A percentile compares a stretch with the other conserved stretches of the same genome.
Conservation (phyloP, 2,888 invertebrate genomes). For the Tenthredo distinguenda region DNA sequence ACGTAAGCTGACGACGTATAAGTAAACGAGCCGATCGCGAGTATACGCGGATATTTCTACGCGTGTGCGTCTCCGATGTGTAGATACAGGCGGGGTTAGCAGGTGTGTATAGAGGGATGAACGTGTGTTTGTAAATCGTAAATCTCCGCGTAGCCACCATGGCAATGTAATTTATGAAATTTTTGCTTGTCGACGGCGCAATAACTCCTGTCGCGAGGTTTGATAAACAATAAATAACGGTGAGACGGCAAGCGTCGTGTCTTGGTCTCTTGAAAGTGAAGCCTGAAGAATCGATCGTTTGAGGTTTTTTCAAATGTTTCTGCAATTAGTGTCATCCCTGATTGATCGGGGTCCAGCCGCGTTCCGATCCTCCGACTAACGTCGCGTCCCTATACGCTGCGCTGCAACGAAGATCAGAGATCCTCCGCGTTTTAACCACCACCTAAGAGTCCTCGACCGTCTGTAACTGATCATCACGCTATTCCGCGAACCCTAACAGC, state of each 20-base stretch:
- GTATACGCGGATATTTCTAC: not conserved
- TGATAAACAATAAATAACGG: constrained; percentile 52
- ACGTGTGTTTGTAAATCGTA: constrained; percentile 40
- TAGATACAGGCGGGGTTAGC: not conserved
- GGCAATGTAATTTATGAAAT: constrained; percentile 50
- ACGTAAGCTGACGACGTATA: constrained; percentile 22
- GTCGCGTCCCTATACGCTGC: not conserved
- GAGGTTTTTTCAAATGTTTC: constrained; percentile 69
- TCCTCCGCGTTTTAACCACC: constrained; percentile 11
- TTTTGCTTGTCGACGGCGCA: constrained; percentile 51
- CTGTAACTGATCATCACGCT: constrained; percentile 6
- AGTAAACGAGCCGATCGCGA: constrained; percentile 29
- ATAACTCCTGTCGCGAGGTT: constrained; percentile 53
- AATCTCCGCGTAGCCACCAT: constrained; percentile 28
- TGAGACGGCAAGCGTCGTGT: constrained; percentile 45
- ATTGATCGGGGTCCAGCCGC: constrained; percentile 67
- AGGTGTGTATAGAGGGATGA: not conserved
- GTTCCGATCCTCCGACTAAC: constrained; percentile 34
- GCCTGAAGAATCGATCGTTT: constrained; percentile 61
- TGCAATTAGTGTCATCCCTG: constrained; percentile 74
- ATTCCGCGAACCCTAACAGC: constrained; percentile 35
- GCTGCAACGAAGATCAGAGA: constrained; percentile 9
- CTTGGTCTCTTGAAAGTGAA: constrained; percentile 33
- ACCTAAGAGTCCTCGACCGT: not conserved
- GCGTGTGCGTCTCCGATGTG: not conserved